These are phyloP conservation scores for Leptinotarsa texana DNA, from an alignment of 1,140 invertebrate species.

Conservation along the genomic window DNA sequence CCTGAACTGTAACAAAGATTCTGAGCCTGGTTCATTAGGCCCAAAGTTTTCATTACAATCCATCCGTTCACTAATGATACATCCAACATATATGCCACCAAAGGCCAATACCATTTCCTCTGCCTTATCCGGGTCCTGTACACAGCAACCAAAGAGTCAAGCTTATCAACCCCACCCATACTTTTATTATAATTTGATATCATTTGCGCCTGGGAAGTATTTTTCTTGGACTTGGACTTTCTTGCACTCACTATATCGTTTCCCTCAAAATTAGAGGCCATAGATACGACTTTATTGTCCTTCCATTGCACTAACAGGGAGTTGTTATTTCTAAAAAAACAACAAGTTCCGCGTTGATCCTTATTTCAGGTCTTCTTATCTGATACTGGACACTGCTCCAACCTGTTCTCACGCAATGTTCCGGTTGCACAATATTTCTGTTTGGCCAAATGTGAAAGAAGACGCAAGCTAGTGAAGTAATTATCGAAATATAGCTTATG, in stretches of 20 bases:
- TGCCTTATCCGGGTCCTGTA: constrained; percentile 32
- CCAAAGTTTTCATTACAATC: too few relatives aligned
- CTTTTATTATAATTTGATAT: constrained; percentile 49
- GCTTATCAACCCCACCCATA: constrained; percentile 51
- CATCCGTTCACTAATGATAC: too few relatives aligned
- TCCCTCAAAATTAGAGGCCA: constrained; percentile 48
- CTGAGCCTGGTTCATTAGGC: too few relatives aligned
- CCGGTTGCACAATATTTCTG: constrained; percentile 31
- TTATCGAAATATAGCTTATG: constrained; percentile 35
- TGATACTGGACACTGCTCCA: constrained; percentile 21
- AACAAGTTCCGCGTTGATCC: constrained; percentile 14
- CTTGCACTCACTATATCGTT: constrained; percentile 31
- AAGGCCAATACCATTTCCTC: constrained; percentile 22
- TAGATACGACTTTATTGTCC: constrained; percentile 50
- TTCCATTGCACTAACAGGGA: constrained; percentile 46
- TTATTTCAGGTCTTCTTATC: constrained; percentile 28
- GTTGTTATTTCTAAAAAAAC: not conserved
- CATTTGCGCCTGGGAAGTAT: constrained; percentile 34
- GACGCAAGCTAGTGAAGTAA: constrained; percentile 29
- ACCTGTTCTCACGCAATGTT: constrained; percentile 31
- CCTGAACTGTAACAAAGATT: too few relatives aligned
- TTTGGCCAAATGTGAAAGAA: constrained; percentile 24
- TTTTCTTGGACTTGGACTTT: constrained; percentile 18
- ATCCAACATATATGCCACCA: constrained; percentile 7
- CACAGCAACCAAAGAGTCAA: constrained; percentile 38